Percentiles rank a stretch among this genome's conserved stretches.
These are phyloP conservation scores for Lordiphosa stackelbergi DNA, from an alignment of 1,140 invertebrate species.

Conservation along the genomic window DNA sequence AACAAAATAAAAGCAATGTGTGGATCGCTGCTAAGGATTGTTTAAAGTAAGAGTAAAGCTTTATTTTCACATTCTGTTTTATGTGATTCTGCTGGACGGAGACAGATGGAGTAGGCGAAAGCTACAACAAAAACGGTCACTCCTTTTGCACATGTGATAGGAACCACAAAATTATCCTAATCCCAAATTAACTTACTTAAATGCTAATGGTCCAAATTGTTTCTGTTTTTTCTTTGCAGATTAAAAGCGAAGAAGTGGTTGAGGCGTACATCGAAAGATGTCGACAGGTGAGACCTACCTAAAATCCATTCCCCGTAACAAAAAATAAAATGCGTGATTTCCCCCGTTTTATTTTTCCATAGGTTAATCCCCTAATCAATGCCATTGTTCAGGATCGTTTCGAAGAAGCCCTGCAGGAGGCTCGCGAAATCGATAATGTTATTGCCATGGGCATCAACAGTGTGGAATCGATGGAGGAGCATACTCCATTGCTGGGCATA, in stretches of 20 bases:
- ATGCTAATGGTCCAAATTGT: not conserved
- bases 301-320: not conserved
- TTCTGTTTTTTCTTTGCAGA: slow-evolving; percentile 65
- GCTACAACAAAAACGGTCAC: too few relatives aligned
- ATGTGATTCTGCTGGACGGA: too few relatives aligned
- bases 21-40: too few relatives aligned
- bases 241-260: slow-evolving; percentile 81
- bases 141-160: too few relatives aligned
- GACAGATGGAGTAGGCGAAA: too few relatives aligned
- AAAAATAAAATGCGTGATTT: not conserved
- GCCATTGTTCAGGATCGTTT: slow-evolving; percentile 84
- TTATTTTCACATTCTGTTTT: too few relatives aligned
- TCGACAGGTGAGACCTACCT: slow-evolving; percentile 42
- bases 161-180: too few relatives aligned
- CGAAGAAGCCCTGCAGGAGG: slow-evolving; percentile 81
- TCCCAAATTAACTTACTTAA: too few relatives aligned
- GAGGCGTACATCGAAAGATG: slow-evolving; percentile 82
- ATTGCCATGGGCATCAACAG: slow-evolving; percentile 76
- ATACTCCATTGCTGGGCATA: slow-evolving; percentile 82
- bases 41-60: too few relatives aligned
- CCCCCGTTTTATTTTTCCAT: slow-evolving; percentile 10
- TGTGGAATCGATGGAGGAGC: slow-evolving; percentile 77
- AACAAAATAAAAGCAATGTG: too few relatives aligned
- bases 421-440: slow-evolving; percentile 78
- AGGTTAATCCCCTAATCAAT: slow-evolving; percentile 85